These are phyloP conservation scores for Pemphredon lugubris DNA, from an alignment of 2,888 invertebrate genomes.

Conservation along the genomic window DNA sequence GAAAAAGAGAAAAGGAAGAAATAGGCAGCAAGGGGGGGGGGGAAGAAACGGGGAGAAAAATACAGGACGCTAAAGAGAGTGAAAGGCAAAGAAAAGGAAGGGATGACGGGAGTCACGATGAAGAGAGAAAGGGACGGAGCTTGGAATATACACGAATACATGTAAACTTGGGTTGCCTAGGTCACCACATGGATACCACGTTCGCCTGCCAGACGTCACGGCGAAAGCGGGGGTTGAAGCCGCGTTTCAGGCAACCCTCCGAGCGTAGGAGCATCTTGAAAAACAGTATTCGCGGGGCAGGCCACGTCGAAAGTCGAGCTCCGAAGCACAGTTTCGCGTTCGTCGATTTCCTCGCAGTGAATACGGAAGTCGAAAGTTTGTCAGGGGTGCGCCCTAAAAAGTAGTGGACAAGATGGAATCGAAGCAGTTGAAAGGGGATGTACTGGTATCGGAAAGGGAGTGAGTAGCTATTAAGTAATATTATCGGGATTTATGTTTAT, in stretches of 20 bases:
- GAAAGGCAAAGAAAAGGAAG: neutral
- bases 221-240: slow-evolving; percentile 46
- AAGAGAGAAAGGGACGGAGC: neutral
- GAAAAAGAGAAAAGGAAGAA: too few species aligned
- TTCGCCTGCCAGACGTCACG: slow-evolving; percentile 48
- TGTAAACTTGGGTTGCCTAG: slow-evolving; percentile 61
- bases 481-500: too few species aligned
- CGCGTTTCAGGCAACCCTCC: slow-evolving; percentile 54
- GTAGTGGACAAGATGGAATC: too few species aligned
- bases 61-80: neutral
- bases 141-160: slow-evolving; percentile 7
- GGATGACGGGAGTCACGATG: neutral
- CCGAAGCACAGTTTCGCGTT: neutral
- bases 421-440: too few species aligned
- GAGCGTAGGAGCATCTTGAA: slow-evolving; percentile 53
- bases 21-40: too few species aligned
- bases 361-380: too few species aligned
- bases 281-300: slow-evolving; percentile 65
- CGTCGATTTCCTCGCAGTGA: neutral
- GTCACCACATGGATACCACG: slow-evolving; percentile 61
- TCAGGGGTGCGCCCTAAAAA: too few species aligned
- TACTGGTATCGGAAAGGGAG: too few species aligned
- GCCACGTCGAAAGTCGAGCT: slow-evolving; percentile 56
- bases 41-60: neutral
- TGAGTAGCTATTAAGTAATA: too few species aligned